A percentile compares a stretch with the other conserved stretches of the same genome.
These are phyloP conservation scores for Quadroppia sp. DNA, from an alignment of 2,888 invertebrate genomes.

Conservation along the genomic window DNA sequence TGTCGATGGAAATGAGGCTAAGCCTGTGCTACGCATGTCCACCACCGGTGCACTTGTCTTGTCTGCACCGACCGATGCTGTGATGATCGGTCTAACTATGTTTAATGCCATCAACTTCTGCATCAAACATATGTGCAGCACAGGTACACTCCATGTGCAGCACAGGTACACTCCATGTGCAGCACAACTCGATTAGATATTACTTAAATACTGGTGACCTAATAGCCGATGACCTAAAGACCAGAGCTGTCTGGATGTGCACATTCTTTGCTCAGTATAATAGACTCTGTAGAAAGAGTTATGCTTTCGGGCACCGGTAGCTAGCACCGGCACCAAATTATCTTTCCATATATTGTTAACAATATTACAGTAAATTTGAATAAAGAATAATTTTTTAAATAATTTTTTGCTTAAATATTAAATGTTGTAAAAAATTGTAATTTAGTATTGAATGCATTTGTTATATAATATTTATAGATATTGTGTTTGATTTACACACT, in stretches of 20 bases:
- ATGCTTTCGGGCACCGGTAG: no score
- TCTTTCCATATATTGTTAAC: neutral
- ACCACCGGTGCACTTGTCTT: slow-evolving; percentile 12
- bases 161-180: slow-evolving; percentile 5
- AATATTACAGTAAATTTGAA: no score
- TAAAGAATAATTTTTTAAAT: no score
- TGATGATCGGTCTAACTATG: neutral
- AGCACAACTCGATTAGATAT: neutral
- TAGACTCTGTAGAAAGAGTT: no score
- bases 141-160: neutral
- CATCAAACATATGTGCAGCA: neutral
- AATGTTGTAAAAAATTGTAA: no score
- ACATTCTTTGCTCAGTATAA: neutral
- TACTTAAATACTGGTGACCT: slow-evolving; percentile 33
- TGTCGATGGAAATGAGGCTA: slow-evolving; percentile 15
- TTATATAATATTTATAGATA: no score
- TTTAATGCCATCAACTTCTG: neutral
- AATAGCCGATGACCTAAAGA: slow-evolving; percentile 36
- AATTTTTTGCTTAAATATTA: no score
- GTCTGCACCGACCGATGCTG: neutral
- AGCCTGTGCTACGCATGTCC: slow-evolving; percentile 14
- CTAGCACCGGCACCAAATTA: no score
- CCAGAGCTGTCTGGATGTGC: slow-evolving; percentile 10
- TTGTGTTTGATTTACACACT: neutral
- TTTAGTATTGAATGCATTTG: neutral